phyloP scores from a whole-genome alignment of 2,888 invertebrate species.

The Halocaridina rubra region DNA sequence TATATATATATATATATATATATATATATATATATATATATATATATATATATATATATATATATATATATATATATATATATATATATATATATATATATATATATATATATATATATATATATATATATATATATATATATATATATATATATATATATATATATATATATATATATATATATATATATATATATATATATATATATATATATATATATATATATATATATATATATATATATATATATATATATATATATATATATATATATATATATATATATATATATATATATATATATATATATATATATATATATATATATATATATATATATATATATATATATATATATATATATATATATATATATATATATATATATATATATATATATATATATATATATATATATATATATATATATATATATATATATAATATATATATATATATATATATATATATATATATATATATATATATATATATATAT shows the following conservation, averaged over 20 bases:
- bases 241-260: neutral
- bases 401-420: neutral
- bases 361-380: neutral
- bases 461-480: too few relatives aligned
- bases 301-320: neutral
- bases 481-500: too few relatives aligned
- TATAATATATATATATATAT: too few relatives aligned
- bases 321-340: neutral
- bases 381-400: neutral
- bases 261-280: neutral
- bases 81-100: neutral
- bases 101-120: neutral
- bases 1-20: neutral
- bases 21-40: neutral
- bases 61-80: neutral
- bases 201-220: neutral
- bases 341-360: neutral
- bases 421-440: neutral
- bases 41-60: neutral
- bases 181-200: neutral
- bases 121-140: neutral
- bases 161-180: neutral
- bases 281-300: neutral
- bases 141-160: neutral
- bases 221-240: neutral